A percentile compares a stretch with the other conserved stretches of the same genome.
Conservation (phyloP, 2,113 vertebrate species). For the Morphnarchus princeps region DNA sequence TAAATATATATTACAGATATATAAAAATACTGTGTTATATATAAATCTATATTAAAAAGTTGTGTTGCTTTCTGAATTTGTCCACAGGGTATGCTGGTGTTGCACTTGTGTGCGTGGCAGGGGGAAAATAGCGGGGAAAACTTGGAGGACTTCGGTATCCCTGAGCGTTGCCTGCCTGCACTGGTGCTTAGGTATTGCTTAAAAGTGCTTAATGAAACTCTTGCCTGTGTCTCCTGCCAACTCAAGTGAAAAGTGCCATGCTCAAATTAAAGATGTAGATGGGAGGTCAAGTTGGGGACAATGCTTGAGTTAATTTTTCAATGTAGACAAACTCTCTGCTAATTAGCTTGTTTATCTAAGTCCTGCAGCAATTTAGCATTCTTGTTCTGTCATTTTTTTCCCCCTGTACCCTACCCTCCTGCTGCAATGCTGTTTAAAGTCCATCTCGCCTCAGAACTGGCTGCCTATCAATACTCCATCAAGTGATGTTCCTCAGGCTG, state of each 20-base stretch:
- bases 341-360: neutral
- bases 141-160: neutral
- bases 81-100: neutral
- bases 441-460: accelerated
- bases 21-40: neutral
- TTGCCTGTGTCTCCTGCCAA: neutral
- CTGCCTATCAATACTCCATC: neutral
- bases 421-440: neutral
- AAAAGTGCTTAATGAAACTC: neutral
- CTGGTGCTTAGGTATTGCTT: neutral
- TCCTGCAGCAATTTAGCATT: neutral
- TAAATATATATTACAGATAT: neutral
- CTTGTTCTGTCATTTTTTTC: neutral
- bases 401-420: neutral
- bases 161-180: neutral
- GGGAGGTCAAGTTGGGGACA: neutral
- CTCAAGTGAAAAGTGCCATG: accelerated
- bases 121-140: neutral
- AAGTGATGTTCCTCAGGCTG: neutral
- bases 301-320: neutral
- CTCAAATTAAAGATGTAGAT: neutral
- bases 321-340: neutral
- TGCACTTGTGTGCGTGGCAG: neutral
- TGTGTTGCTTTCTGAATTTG: neutral
- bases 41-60: neutral